These are phyloP conservation scores for Pterophyllum scalare DNA, from an alignment of 2,113 vertebrate species.

Conservation along the genomic window DNA sequence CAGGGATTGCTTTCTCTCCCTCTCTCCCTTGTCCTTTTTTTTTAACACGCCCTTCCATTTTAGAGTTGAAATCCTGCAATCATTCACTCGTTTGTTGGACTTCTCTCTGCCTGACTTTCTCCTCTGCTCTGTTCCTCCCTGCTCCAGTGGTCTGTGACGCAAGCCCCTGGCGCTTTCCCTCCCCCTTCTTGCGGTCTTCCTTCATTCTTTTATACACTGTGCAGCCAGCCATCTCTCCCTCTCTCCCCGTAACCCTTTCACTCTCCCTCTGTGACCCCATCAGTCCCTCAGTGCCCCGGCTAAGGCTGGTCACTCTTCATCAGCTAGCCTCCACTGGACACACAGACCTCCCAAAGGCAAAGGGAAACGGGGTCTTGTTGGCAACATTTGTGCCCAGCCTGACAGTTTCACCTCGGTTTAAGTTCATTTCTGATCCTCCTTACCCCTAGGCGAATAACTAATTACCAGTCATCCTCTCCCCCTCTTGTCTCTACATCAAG, in stretches of 20 bases:
- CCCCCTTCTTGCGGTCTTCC: constrained; percentile 31
- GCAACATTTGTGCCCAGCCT: constrained; percentile 35
- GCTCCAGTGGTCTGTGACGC: constrained; percentile 77
- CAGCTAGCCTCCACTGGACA: constrained; percentile 58
- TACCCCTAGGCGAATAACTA: constrained; percentile 41
- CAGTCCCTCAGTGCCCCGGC: constrained; percentile 57
- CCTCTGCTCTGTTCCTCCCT: constrained; percentile 56
- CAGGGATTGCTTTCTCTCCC: constrained; percentile 23
- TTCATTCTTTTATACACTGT: constrained; percentile 70
- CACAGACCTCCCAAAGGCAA: constrained; percentile 56
- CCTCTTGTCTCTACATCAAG: constrained; percentile 51
- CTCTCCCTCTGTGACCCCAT: constrained; percentile 68
- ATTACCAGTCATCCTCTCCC: constrained; percentile 51
- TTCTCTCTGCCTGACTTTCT: constrained; percentile 58
- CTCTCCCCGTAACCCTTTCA: constrained; percentile 35
- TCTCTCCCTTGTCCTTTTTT: neutral
- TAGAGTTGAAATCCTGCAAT: constrained; percentile 72
- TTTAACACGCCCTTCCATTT: constrained; percentile 52
- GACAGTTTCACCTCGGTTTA: constrained; percentile 55
- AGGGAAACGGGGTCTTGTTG: constrained; percentile 52
- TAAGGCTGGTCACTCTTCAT: constrained; percentile 77
- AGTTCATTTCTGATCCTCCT: constrained; percentile 53
- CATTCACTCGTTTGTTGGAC: constrained; percentile 75
- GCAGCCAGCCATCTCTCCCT: constrained; percentile 54
- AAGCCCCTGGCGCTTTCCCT: constrained; percentile 51